phyloP scores from a whole-genome alignment of 2,888 invertebrate genomes.

The Acleris cristana region DNA sequence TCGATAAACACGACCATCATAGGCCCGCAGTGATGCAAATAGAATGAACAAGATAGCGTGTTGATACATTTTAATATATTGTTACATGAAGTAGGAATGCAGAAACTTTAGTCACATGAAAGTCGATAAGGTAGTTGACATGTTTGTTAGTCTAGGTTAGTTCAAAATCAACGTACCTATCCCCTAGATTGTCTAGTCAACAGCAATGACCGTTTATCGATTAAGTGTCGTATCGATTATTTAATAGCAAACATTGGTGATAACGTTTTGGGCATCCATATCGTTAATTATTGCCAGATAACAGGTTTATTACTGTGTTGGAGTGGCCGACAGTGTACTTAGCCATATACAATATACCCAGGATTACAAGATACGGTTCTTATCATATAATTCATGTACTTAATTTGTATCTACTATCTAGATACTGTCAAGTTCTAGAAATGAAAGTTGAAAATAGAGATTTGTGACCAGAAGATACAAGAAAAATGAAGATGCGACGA shows the following conservation, averaged over 20 bases:
- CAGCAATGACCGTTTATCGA: constrained; percentile 77
- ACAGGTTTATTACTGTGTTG: constrained; percentile 69
- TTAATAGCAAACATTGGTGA: constrained; percentile 80
- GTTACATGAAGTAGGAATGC: no score
- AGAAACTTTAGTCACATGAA: no score
- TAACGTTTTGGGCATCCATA: constrained; percentile 75
- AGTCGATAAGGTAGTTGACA: no score
- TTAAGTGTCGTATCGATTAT: constrained; percentile 75
- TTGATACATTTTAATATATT: no score
- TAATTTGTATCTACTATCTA: constrained; percentile 22
- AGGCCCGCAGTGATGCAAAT: no score
- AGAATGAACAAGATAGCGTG: no score
- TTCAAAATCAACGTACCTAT: background rate
- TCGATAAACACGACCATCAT: no score
- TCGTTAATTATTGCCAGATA: constrained; percentile 81
- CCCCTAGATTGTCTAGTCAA: constrained; percentile 23
- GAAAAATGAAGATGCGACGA: no score
- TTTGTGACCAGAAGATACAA: background rate
- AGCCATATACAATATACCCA: constrained; percentile 57
- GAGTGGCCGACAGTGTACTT: constrained; percentile 66
- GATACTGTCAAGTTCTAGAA: constrained; percentile 7
- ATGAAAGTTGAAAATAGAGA: background rate
- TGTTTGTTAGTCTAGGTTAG: background rate
- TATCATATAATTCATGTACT: constrained; percentile 37
- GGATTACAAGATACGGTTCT: constrained; percentile 55